Evolutionary conservation across 1,140 invertebrate species (phyloP), one percentile per base, ranked within the genome.

Genomic region (Aphelinus certus): DNA sequence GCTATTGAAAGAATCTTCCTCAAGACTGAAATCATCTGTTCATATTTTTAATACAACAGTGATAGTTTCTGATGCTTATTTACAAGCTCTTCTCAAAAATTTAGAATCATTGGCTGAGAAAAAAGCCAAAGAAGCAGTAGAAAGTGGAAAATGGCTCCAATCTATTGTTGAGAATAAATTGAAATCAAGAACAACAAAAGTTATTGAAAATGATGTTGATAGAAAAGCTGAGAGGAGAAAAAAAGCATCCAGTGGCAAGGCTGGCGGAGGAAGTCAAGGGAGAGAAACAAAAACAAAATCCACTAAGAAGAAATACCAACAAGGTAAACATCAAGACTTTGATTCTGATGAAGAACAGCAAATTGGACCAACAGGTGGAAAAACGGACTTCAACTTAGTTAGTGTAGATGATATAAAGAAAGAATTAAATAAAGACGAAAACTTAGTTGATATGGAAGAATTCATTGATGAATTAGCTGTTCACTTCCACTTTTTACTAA

Each of bases 241-340:
- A 81, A 97, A 97, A 85, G 95, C 96, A 1, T 87, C 92, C 48
- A 90, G 91, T 74, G 95, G 96, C 3, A 97, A 97, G 90, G 91
- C 90, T 61, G 96, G 96, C 48, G 96, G 97, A 53, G 96, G 96
- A 9, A 92, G 92, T 49, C 96, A 98, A 88, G 97, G 97, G 1
- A 89, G 97, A 70, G 97, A 99, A 89, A 97, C 96, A 1, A 98
- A 98, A 88, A 98, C 95, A 0, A 98, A 97, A 86, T 94, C 96
- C 4, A 94, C 94, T 0, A 99, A 99, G 81, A 95, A 95, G 81
- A 89, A 89, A 53, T 87, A 89, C 77, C 90, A 92, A 83, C 87
- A 87, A 74, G 88, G 85, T 48, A 89, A 86, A 85, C 86, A 88
- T 81, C 82, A 87, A 51, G 90, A 91, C 71, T 89, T 89, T 55